Conservation (phyloP, 2,113 vertebrate genomes). For the Ammodytes marinus region DNA sequence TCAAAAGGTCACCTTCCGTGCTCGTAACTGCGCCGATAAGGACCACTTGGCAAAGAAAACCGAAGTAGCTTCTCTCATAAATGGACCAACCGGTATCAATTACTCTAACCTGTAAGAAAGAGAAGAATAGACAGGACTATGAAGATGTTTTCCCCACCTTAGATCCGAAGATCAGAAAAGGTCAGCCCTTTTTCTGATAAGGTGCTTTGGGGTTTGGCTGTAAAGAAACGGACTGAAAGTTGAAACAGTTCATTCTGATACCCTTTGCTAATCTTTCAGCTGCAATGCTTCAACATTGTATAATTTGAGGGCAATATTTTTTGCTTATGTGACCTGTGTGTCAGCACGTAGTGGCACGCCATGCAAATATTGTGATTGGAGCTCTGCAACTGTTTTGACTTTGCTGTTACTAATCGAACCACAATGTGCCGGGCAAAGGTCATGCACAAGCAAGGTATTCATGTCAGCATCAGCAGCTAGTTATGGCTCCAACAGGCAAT, state of each 20-base stretch:
- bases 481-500: not conserved
- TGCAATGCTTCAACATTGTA: not conserved
- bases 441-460: not conserved
- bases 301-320: not conserved
- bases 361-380: not conserved
- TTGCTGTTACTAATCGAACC: not conserved
- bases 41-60: conserved; percentile 6
- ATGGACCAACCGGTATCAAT: conserved; percentile 16
- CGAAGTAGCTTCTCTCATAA: conserved; percentile 9
- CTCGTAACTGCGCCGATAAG: conserved; percentile 61
- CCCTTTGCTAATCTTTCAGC: not conserved
- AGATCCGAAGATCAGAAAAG: conserved; percentile 15
- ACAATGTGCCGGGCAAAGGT: not conserved
- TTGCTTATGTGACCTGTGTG: not conserved
- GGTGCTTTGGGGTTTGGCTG: not conserved
- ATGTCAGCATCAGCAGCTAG: not conserved
- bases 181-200: conserved; percentile 14
- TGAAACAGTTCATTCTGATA: not conserved
- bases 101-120: conserved; percentile 9
- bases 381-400: not conserved
- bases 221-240: not conserved
- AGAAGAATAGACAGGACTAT: not conserved
- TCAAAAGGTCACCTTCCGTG: conserved; percentile 66
- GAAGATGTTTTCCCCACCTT: not conserved
- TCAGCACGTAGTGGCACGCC: not conserved